Conservation (phyloP, 1,140 invertebrate species). For the Zaprionus africanus region DNA sequence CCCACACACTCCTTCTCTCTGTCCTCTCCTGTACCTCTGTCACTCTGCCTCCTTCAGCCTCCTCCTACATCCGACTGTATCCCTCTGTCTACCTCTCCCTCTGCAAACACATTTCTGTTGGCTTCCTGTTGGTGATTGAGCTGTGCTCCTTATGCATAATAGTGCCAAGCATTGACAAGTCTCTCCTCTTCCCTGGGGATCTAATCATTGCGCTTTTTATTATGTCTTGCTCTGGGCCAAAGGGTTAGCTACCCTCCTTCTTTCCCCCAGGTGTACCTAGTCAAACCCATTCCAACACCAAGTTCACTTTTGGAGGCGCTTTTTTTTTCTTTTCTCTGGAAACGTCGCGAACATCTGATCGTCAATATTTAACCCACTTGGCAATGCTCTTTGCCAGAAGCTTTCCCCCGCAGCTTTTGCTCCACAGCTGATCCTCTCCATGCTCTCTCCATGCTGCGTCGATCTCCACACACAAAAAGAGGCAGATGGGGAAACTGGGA, state of each 20-base stretch:
- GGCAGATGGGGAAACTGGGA: not conserved
- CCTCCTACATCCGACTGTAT: not conserved
- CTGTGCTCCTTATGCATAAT: conserved; percentile 32
- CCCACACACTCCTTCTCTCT: not conserved
- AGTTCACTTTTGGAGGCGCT: not conserved
- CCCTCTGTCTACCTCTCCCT: not conserved
- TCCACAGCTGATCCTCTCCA: conserved; percentile 20
- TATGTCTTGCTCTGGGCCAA: not conserved
- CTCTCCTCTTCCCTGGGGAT: conserved; percentile 29
- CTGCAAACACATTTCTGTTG: not conserved
- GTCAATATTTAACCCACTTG: not conserved
- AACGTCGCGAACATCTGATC: not conserved
- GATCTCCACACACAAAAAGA: conserved; percentile 14
- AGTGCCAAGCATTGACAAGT: conserved; percentile 41
- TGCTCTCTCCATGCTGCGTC: not conserved
- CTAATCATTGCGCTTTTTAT: conserved; percentile 38
- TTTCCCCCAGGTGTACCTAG: no score
- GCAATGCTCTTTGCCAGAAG: conserved; percentile 4
- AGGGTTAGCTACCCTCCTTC: not conserved
- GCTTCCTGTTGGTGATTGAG: conserved; percentile 45
- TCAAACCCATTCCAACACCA: no score
- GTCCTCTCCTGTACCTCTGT: no score
- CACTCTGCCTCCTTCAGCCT: not conserved
- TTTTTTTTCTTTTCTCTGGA: not conserved
- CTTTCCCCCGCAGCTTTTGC: conserved; percentile 40